Base-by-base conservation (phyloP, 1,140 invertebrate species). In the Bradynema listronoti region DNA sequence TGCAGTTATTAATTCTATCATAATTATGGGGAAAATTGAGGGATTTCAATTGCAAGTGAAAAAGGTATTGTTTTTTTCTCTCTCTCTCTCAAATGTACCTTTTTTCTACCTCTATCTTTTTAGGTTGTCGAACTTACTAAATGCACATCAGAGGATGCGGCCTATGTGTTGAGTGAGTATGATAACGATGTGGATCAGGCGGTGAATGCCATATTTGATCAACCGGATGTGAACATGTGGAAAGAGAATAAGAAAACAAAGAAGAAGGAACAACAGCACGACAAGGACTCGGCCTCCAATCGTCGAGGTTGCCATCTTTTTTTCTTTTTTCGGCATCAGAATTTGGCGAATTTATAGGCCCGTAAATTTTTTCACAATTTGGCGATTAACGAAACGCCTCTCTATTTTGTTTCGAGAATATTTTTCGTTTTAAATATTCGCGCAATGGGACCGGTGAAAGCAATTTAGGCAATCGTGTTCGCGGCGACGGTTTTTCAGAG, bases 231-330 rank as follows among this genome's bases (percentile, higher is more conserved):
- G 16, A 50, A 29, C 47, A 4, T 29, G 47, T 50, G 47, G 47
- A 50, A 50, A n/a, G 47, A 50, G 34, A 50, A n/a, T 32, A 50
- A 50, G 34, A 50, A 50, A n/a, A 19, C 47, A 5, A 50, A 50
- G 47, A 50, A 50, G 27, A 25, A 19, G 47, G 47, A 50, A 50
- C 16, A 25, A 5, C 29, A n/a, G 9, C n/a, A 50, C 27, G 34
- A 50, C 9, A 32, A 50, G 9, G 47, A 50, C 16, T 43, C 22
- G 19, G 22, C 22, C 27, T n/a, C 16, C 29, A 50, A 50, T 24
- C 47, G 47, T 50, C 47, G 47, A 4, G 27, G 16, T 39, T 11
- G 36, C 36, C 11, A 39, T 11, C 36, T 39, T 11, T 39, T 39
- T 39, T 39, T 11, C 11, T 39, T 11, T 39, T 11, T 19, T 11